Evolutionary conservation across 2,113 vertebrate species (phyloP).

Genomic region (Nansenia antarctica): DNA sequence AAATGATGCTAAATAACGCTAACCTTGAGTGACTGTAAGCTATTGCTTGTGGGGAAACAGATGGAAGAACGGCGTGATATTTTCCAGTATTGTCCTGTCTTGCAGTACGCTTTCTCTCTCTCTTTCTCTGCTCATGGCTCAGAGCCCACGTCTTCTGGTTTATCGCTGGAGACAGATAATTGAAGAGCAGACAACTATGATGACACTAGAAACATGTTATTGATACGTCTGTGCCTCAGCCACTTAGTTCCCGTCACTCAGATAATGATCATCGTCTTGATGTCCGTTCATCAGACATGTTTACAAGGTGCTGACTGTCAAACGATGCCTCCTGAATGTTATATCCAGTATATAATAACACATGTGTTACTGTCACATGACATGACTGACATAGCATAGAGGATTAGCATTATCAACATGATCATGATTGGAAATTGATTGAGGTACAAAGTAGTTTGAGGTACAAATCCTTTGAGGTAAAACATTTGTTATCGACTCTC

Average conservation of each 20-base stretch:
- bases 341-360: no score
- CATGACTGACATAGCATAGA: no score
- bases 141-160: background rate
- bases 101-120: background rate
- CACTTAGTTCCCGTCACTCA: background rate
- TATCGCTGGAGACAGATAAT: background rate
- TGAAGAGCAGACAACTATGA: background rate
- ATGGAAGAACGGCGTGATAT: background rate
- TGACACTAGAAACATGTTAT: background rate
- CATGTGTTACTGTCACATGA: no score
- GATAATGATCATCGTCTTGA: no score
- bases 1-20: constrained; percentile 6
- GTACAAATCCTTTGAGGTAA: no score
- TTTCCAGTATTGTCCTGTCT: background rate
- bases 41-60: background rate
- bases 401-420: no score
- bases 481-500: no score
- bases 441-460: no score
- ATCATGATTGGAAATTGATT: no score
- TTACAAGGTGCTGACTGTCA: no score
- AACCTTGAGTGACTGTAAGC: constrained; percentile 2
- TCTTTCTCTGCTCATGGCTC: background rate
- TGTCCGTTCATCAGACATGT: no score
- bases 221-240: background rate
- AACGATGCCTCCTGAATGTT: no score